These are phyloP conservation scores for Megalurothrips usitatus DNA, from an alignment of 2,888 invertebrate genomes.

Conservation along the genomic window DNA sequence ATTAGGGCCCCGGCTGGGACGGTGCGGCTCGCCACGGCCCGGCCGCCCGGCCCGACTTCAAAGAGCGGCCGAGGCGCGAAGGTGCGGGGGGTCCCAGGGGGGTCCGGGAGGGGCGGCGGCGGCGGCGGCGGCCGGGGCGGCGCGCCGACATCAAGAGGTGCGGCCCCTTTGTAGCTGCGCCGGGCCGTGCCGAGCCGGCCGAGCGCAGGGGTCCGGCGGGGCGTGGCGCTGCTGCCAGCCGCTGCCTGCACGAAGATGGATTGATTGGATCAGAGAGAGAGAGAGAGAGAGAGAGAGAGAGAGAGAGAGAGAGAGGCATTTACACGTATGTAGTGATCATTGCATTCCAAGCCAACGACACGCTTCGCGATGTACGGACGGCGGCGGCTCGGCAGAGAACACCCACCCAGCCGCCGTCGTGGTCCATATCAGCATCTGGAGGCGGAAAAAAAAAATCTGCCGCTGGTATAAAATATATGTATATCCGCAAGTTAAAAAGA, in stretches of 20 bases:
- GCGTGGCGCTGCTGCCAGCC: neutral
- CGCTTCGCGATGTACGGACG: too few species aligned
- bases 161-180: neutral
- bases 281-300: too few species aligned
- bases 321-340: neutral
- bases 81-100: neutral
- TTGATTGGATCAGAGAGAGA: neutral
- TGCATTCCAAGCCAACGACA: neutral
- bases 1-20: neutral
- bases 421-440: too few species aligned
- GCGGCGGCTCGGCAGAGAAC: too few species aligned
- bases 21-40: neutral
- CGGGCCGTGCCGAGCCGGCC: neutral
- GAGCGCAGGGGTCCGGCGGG: neutral
- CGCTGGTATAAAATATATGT: too few species aligned
- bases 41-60: neutral
- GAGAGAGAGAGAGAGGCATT: too few species aligned
- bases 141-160: neutral
- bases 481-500: too few species aligned
- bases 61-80: neutral
- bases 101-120: neutral
- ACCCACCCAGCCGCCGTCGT: too few species aligned
- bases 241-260: constrained; percentile 1
- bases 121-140: neutral
- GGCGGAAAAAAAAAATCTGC: too few species aligned